Percentiles rank a stretch among this genome's conserved stretches.
These are phyloP conservation scores for Cyanoderma ruficeps DNA, from an alignment of 2,113 vertebrate species.

Conservation along the genomic window DNA sequence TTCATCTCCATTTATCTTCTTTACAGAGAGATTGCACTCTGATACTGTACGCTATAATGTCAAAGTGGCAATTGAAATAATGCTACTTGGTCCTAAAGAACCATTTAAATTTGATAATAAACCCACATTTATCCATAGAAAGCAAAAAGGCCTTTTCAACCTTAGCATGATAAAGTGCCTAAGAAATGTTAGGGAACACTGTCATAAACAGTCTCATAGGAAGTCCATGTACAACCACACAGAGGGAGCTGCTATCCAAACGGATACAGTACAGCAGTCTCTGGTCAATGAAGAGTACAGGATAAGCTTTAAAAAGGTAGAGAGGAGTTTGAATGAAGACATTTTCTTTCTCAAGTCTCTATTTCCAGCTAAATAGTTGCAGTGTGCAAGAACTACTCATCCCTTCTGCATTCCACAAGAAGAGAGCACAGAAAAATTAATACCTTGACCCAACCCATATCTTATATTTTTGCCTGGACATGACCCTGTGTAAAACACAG, in stretches of 20 bases:
- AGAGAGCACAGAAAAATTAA: not conserved
- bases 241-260: not conserved
- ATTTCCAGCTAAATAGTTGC: not conserved
- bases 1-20: not conserved
- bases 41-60: not conserved
- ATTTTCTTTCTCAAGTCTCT: not conserved
- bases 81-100: not conserved
- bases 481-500: not conserved
- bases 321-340: not conserved
- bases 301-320: not conserved
- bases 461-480: constrained; percentile 1
- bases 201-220: not conserved
- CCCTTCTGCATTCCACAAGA: constrained; percentile 4
- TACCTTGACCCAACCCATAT: constrained; percentile 6
- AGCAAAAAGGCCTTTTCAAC: not conserved
- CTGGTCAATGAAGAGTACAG: not conserved
- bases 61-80: not conserved
- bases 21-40: not conserved
- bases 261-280: not conserved
- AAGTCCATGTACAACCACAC: not conserved
- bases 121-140: not conserved
- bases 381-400: constrained; percentile 3
- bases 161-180: not conserved
- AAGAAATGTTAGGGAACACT: not conserved
- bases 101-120: not conserved